Base-by-base conservation (phyloP, 2,797 vertebrate species). In the Sebastes hopkinsi region DNA sequence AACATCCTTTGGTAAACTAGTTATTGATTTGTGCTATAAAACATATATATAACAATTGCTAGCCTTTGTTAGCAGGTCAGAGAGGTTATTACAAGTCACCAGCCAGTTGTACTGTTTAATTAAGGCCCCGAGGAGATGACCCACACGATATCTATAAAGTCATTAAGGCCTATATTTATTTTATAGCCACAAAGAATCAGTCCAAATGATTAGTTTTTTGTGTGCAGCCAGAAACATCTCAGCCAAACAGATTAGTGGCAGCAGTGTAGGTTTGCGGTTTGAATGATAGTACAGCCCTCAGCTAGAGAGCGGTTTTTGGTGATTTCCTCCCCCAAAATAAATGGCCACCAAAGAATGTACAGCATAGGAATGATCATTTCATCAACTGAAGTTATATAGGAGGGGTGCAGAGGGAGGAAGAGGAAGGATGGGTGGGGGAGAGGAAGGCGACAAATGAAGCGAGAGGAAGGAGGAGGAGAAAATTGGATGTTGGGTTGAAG, bases 401-500 rank as follows among this genome's bases (percentile, higher is more conserved):
- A 20, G 46, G 27, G 30, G 20, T 5, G 18, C 55, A 11, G 29
- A 52, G 22, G 20, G n/a, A 56, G 22, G 54, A 46, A 59, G 27
- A 25, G 16, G 27, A 18, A 32, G 60, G n/a, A 50, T 5, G 4
- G 14, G 7, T 1, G 4, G 11, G 3, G 27, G 32, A 58, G 6
- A n/a, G 11, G 32, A 36, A 23, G 38, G 54, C 3, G 59, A 71
- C 6, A 30, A 69, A 52, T 52, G 75, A 36, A 69, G 72, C 3
- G 18, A 61, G 38, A 68, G 50, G 36, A 16, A 0, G 38, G 9
- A 61, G 20, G 18, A 61, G 66, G 62, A 82, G 75, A 32, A 67
- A 61, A 27, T 65, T 82, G 71, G 74, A 82, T 50, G 38, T 54
- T 56, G 76, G 59, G 34, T 18, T 62, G 62, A 70, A 72, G 67